Base-by-base conservation (phyloP, 2,888 invertebrate genomes). In the Blera fallax region DNA sequence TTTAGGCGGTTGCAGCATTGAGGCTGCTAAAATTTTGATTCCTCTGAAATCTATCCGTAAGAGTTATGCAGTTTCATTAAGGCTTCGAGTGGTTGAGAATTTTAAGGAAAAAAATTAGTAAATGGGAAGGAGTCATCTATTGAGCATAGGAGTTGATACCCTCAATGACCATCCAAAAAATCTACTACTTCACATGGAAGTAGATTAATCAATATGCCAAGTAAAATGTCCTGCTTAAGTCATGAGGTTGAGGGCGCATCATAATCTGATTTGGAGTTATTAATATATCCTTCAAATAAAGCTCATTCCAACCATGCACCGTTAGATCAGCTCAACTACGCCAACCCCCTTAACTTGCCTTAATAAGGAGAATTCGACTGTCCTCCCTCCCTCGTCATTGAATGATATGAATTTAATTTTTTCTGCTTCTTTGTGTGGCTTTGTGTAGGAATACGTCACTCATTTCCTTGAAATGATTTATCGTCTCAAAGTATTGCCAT, bases 381-480 rank as follows among this genome's bases (percentile, higher is more conserved):
- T 40, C 21, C 21, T 48, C 34, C 10, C 4, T 5, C 16, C 8
- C 7, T 7, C 18, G 7, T 43, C 7, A 16, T 48, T 48, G 8
- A 18, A 45, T 18, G 18, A 45, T 18, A 45, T 45, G 8, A 45
- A 45, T 45, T 45, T 18, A 8, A 18, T 45, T 18, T 48, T 48
- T 48, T 48, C 14, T 40, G 4, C 40, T 14, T 2, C 40, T 14
- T 40, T 40, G n/a, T 40, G 37, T 40, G 37, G 14, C 14, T 40
- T 40, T 40, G 14, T 40, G 40, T 40, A 0, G 6, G 40, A n/a
- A 21, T 11, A 24, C 18, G 52, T 27, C 52, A 40, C 52, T 69
- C 11, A 29, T 37, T 24, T 54, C 14, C 10, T 18, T 27, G 24
- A 37, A 40, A 69, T 69, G 40, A 69, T 69, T 40, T 54, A 69